A percentile compares a stretch with the other conserved stretches of the same genome.
These are phyloP conservation scores for Copidosoma aretas DNA, from an alignment of 2,888 invertebrate species.

Conservation along the genomic window DNA sequence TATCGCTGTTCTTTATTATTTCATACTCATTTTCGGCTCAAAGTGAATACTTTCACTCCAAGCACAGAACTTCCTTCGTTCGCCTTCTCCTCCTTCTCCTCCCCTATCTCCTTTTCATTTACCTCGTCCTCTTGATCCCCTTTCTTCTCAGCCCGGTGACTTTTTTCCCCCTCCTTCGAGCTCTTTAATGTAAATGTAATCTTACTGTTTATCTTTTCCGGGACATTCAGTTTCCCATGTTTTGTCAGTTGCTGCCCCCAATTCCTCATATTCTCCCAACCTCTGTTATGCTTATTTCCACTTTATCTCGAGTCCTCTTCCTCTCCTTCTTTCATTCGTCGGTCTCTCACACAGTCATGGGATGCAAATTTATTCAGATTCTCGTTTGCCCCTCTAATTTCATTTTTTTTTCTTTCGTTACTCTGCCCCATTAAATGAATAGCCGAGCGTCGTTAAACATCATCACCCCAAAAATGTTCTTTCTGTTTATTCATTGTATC, in stretches of 20 bases:
- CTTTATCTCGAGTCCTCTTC: neutral
- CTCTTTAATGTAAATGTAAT: constrained; percentile 37
- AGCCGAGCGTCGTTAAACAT: constrained; percentile 10
- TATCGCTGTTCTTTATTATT: too few relatives aligned
- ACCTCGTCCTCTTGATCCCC: neutral
- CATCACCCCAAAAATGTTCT: neutral
- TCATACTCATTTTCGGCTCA: too few relatives aligned
- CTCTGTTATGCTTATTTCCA: constrained; percentile 24
- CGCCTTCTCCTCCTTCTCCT: constrained; percentile 5
- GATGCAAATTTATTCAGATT: constrained; percentile 36
- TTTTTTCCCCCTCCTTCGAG: neutral
- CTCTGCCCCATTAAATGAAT: constrained; percentile 21
- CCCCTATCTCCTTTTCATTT: constrained; percentile 14
- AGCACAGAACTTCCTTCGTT: constrained; percentile 9
- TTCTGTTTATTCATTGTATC: too few relatives aligned
- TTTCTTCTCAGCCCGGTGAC: neutral
- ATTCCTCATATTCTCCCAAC: constrained; percentile 6
- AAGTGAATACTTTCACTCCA: constrained; percentile 11
- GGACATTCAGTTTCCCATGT: constrained; percentile 33
- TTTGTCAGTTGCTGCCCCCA: constrained; percentile 19
- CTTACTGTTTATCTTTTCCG: constrained; percentile 36
- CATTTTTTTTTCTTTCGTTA: constrained; percentile 8
- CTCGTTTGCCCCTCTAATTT: constrained; percentile 38
- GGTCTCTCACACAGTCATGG: constrained; percentile 6
- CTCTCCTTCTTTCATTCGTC: neutral